Evolutionary conservation across 2,888 invertebrate genomes (phyloP).

Genomic region (Opisthograptis luteolata): DNA sequence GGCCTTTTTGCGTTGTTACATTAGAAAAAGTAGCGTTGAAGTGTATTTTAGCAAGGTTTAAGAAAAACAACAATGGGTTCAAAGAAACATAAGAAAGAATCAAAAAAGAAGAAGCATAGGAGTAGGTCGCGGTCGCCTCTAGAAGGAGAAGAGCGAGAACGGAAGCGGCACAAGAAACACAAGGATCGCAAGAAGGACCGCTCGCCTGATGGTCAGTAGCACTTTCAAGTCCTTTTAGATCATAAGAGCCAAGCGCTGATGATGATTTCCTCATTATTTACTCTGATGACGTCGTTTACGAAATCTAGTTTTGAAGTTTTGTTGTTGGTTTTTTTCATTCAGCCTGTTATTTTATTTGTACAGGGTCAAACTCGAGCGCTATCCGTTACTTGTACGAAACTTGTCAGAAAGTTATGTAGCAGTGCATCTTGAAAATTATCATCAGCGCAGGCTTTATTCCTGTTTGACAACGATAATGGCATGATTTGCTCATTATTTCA

Average conservation of each 20-base stretch:
- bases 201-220: conserved; percentile 84
- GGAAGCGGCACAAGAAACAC: conserved; percentile 81
- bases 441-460: conserved; percentile 52
- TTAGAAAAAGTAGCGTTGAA: background rate
- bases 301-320: too few species aligned
- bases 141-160: conserved; percentile 82
- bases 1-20: too few species aligned
- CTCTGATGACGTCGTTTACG: conserved; percentile 9
- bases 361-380: too few species aligned
- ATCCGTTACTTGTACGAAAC: background rate
- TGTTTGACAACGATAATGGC: conserved; percentile 78
- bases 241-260: conserved; percentile 52
- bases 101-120: conserved; percentile 87
- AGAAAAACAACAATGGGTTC: conserved; percentile 84
- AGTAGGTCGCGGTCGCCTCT: conserved; percentile 84
- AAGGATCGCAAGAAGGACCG: conserved; percentile 81
- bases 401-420: too few species aligned
- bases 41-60: background rate
- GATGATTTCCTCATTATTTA: conserved; percentile 55
- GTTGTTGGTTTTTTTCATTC: too few species aligned
- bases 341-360: too few species aligned
- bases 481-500: conserved; percentile 83
- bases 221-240: conserved; percentile 35
- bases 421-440: conserved; percentile 53
- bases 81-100: conserved; percentile 88